These are phyloP conservation scores for Octodon degus DNA, from an alignment of 2,113 vertebrate genomes.

Conservation along the genomic window DNA sequence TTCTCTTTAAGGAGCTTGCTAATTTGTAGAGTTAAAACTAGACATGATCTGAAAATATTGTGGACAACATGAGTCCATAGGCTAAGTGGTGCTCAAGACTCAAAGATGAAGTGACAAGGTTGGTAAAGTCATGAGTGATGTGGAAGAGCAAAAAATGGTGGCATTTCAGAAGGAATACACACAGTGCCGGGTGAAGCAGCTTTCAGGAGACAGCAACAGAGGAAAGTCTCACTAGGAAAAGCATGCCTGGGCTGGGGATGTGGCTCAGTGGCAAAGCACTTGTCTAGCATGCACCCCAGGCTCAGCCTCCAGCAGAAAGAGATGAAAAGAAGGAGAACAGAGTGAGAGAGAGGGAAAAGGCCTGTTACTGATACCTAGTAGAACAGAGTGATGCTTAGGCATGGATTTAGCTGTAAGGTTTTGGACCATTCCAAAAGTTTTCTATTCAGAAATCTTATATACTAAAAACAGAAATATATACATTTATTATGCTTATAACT, in stretches of 20 bases:
- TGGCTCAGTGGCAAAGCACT: background rate
- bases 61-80: background rate
- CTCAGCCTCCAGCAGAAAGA: background rate
- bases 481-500: background rate
- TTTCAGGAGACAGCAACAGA: background rate
- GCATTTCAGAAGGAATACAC: background rate
- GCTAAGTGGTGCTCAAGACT: background rate
- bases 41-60: background rate
- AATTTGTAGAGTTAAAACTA: background rate
- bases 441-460: background rate
- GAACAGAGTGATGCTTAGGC: background rate
- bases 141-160: background rate
- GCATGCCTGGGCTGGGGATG: background rate
- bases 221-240: background rate
- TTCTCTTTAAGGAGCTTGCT: background rate
- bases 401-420: background rate
- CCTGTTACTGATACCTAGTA: background rate
- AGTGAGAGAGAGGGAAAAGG: background rate
- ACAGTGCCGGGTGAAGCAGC: background rate
- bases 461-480: constrained; percentile 19
- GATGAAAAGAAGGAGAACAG: background rate
- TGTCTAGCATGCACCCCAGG: background rate
- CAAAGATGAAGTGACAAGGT: background rate
- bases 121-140: background rate
- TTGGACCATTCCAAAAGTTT: background rate